Percentiles rank a stretch among this genome's conserved stretches.
These are phyloP conservation scores for Hypotaenidia okinawae DNA, from an alignment of 2,797 vertebrate species.

Conservation along the genomic window DNA sequence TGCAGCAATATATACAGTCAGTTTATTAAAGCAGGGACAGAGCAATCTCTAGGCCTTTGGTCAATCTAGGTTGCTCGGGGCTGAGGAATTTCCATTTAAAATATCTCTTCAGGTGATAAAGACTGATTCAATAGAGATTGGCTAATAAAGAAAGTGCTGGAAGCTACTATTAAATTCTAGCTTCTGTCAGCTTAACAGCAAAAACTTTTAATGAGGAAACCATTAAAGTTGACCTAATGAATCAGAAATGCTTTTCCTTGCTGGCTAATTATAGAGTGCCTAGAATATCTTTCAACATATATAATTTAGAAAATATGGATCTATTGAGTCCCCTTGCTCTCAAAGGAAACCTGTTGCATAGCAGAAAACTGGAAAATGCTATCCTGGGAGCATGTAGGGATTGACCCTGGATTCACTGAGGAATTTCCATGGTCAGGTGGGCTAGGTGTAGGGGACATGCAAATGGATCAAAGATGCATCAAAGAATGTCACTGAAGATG, in stretches of 20 bases:
- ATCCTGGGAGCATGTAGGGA: not conserved
- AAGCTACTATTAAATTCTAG: slow-evolving; percentile 72
- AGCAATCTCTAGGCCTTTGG: slow-evolving; percentile 66
- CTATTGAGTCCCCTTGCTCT: not conserved
- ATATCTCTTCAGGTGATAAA: slow-evolving; percentile 78
- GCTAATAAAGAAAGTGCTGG: slow-evolving; percentile 72
- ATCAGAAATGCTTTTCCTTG: slow-evolving; percentile 77
- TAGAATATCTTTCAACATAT: slow-evolving; percentile 69
- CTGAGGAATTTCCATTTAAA: slow-evolving; percentile 80
- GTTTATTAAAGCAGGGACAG: slow-evolving; percentile 72
- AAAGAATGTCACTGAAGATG: not conserved
- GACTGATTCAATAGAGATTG: slow-evolving; percentile 73
- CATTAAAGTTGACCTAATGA: slow-evolving; percentile 78
- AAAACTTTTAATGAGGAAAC: slow-evolving; percentile 77
- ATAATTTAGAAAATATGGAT: slow-evolving; percentile 69
- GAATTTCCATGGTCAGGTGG: not conserved
- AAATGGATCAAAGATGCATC: not conserved
- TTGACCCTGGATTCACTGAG: not conserved
- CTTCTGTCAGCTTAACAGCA: slow-evolving; percentile 74
- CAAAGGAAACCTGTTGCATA: slow-evolving; percentile 44
- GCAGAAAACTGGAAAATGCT: slow-evolving; percentile 9
- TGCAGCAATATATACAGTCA: slow-evolving; percentile 61
- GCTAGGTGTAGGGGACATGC: not conserved
- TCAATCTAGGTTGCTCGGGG: slow-evolving; percentile 77
- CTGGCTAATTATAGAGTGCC: slow-evolving; percentile 75